Base-by-base conservation (phyloP, 2,797 vertebrate species). In the Parauchenoglanis ngamensis region DNA sequence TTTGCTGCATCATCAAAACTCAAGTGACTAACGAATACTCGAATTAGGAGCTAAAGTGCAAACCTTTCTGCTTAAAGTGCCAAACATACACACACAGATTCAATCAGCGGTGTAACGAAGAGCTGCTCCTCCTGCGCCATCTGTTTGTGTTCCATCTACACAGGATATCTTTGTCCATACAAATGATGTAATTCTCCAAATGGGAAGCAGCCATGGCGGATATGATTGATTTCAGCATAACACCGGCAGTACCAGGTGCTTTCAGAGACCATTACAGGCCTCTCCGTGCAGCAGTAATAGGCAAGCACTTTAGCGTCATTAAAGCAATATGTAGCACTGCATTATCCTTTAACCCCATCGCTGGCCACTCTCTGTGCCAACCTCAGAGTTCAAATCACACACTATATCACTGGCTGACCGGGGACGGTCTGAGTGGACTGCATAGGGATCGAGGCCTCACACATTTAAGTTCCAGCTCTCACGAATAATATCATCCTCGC, bases 151-250 rank as follows among this genome's bases (percentile, higher is more conserved):
- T 86, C 94, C 94, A 94, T 96, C 93, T 92, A 88, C 83, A 92
- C 93, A 92, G 84, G 93, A 94, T 93, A 93, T 93, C 91, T 94
- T 89, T 91, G 93, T 93, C 92, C 90, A 90, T 89, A 90, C 87
- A 93, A 93, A 94, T 93, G 94, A 96, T 96, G 96, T 95, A 94
- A 96, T 95, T 96, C 94, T 94, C 94, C 95, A 96, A 96, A 96
- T 95, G 94, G 94, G 90, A 87, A 90, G 87, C 89, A 91, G 89
- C 88, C 90, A 94, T 90, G 90, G 90, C 91, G 91, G 94, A 94
- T 96, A 94, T 97, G 96, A 97, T 96, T 96, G 96, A 97, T 97
- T 97, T 96, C 95, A 96, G 95, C 94, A 95, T 94, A 93, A 96
- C 94, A 93, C 93, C 93, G 93, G 94, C 94, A 96, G 94, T 95